phyloP scores from a whole-genome alignment of 2,113 vertebrate genomes.

The Corydoras maculifer region DNA sequence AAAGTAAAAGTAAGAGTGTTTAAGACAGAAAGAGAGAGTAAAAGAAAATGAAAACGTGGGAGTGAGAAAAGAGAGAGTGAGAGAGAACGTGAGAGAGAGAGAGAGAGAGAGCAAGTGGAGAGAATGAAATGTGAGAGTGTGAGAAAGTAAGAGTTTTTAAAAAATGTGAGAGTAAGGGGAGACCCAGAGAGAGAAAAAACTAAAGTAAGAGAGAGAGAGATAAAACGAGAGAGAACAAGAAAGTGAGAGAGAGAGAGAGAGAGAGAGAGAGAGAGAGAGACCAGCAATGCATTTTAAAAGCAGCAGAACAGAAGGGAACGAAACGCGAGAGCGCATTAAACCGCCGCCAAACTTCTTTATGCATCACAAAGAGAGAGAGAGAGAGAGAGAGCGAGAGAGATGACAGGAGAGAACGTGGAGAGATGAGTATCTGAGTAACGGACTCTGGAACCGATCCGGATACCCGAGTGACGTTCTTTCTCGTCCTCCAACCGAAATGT shows the following conservation, averaged over 20 bases:
- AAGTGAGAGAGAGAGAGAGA: no score
- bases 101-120: no score
- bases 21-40: no score
- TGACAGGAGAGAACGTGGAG: background rate
- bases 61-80: no score
- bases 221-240: no score
- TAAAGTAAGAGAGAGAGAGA: no score
- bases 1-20: background rate
- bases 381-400: background rate
- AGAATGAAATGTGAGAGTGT: no score
- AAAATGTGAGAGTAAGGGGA: no score
- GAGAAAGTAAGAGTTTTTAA: conserved; percentile 12
- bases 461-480: conserved; percentile 20
- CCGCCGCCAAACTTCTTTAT: conserved; percentile 6
- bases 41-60: no score
- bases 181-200: no score
- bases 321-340: background rate
- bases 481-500: conserved; percentile 7
- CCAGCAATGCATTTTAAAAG: background rate
- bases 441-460: conserved; percentile 6
- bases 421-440: background rate
- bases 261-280: no score
- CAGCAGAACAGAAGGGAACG: conserved; percentile 9
- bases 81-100: no score
- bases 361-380: background rate